Base-by-base conservation (phyloP, 2,888 invertebrate genomes). In the Monochamus alternatus region DNA sequence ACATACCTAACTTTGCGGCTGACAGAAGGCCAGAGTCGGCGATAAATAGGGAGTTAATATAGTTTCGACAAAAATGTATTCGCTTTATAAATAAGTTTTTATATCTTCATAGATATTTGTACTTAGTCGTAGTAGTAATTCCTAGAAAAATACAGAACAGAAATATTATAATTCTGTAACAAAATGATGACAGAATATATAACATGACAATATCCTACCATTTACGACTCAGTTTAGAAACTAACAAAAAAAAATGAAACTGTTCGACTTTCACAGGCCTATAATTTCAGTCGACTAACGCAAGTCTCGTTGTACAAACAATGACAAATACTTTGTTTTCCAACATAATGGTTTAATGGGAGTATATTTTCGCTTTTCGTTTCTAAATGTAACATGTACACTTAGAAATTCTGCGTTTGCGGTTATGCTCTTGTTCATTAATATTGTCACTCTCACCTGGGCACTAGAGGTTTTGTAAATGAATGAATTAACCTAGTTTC, bases 391-490 rank as follows among this genome's bases (percentile, higher is more conserved):
- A 55, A n/a, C 7, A 55, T 5, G 38, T 8, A 55, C 55, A n/a
- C 67, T 59, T 67, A 60, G 66, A 67, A 69, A 69, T 47, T 69
- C 47, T 5, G 55, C 55, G 14, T 12, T 8, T 22, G 22, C 30
- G 44, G 69, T 47, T 44, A 44, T 59, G 60, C 12, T 69, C 60
- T 60, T 60, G 47, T 65, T 59, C 55, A 66, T 44, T 58, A 73
- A 75, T 70, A 68, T 51, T 78, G 78, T 69, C 76, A 76, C 78
- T 78, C 78, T 78, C 78, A 78, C 78, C 73, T 64, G 58, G n/a
- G n/a, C n/a, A n/a, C 64, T 55, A 68, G 59, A 68, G 67, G 44
- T 59, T 69, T 75, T 68, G 44, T 72, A 71, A 72, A 72, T 58
- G 55, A 72, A 64, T 55, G 55, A 31, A 52, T 64, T 72, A 72